Evolutionary conservation across 2,888 invertebrate species (phyloP).

Genomic region (Muschampia plurimacula): DNA sequence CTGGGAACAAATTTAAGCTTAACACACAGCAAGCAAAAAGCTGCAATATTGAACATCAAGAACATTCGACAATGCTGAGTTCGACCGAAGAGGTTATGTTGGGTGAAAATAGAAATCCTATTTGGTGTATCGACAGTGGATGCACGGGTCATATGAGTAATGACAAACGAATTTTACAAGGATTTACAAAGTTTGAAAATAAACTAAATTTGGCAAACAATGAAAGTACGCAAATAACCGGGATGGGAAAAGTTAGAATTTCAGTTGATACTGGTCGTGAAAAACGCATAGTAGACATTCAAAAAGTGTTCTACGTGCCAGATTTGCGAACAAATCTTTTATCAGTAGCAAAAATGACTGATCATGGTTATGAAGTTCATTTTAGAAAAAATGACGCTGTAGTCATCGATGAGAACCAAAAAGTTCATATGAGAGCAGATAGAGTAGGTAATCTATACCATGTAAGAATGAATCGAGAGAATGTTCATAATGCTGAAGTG

Average conservation of each 20-base stretch:
- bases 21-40: constrained; percentile 5
- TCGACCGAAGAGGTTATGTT: constrained; percentile 27
- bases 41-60: background rate
- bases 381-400: constrained; percentile 34
- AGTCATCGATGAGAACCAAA: constrained; percentile 36
- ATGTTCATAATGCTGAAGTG: constrained; percentile 27
- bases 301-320: constrained; percentile 41
- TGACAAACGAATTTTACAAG: constrained; percentile 28
- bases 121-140: constrained; percentile 41
- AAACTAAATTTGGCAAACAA: constrained; percentile 24
- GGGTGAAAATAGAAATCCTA: constrained; percentile 15
- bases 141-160: constrained; percentile 44
- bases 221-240: constrained; percentile 33
- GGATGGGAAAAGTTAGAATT: constrained; percentile 34
- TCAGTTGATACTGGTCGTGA: constrained; percentile 34
- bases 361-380: constrained; percentile 36
- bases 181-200: background rate
- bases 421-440: constrained; percentile 38
- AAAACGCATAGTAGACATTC: constrained; percentile 29
- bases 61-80: constrained; percentile 17
- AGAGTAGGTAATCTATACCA: constrained; percentile 37
- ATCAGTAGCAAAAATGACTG: constrained; percentile 40
- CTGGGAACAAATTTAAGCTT: background rate
- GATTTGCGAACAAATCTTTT: constrained; percentile 38
- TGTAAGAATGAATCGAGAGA: constrained; percentile 38